These are phyloP conservation scores for Orgyia antiqua DNA, from an alignment of 2,888 invertebrate species.

Conservation along the genomic window DNA sequence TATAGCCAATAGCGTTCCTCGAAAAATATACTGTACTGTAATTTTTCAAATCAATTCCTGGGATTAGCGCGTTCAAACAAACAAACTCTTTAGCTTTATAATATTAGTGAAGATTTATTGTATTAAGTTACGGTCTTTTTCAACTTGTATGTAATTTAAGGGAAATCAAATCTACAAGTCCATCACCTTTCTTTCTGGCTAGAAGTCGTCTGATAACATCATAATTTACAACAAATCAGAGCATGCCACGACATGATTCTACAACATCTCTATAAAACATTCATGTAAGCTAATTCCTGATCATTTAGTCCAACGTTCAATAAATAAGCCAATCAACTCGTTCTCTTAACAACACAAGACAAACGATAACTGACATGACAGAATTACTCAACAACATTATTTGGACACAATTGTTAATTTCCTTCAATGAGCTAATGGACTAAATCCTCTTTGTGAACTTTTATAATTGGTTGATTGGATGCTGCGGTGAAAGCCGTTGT, in stretches of 20 bases:
- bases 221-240: too few species aligned
- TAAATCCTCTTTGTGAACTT: constrained; percentile 65
- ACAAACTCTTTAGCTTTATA: too few species aligned
- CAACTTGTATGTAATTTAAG: too few species aligned
- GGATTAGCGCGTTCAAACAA: too few species aligned
- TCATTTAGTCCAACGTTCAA: constrained; percentile 33
- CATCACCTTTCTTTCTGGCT: too few species aligned
- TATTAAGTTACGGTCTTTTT: too few species aligned
- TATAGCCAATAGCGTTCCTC: too few species aligned
- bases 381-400: constrained; percentile 71
- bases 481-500: constrained; percentile 26
- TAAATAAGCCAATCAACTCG: constrained; percentile 54
- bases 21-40: too few species aligned
- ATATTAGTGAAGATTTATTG: too few species aligned
- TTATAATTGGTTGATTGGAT: constrained; percentile 70
- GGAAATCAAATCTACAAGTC: too few species aligned
- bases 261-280: constrained; percentile 18
- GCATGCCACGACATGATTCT: constrained; percentile 8
- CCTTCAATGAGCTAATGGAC: constrained; percentile 73
- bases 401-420: constrained; percentile 77
- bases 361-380: constrained; percentile 72
- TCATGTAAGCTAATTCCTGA: constrained; percentile 27
- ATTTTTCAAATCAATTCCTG: too few species aligned
- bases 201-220: too few species aligned
- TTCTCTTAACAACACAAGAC: constrained; percentile 38